Evolutionary conservation across 2,888 invertebrate genomes (phyloP).

Genomic region (Torymus auratus): DNA sequence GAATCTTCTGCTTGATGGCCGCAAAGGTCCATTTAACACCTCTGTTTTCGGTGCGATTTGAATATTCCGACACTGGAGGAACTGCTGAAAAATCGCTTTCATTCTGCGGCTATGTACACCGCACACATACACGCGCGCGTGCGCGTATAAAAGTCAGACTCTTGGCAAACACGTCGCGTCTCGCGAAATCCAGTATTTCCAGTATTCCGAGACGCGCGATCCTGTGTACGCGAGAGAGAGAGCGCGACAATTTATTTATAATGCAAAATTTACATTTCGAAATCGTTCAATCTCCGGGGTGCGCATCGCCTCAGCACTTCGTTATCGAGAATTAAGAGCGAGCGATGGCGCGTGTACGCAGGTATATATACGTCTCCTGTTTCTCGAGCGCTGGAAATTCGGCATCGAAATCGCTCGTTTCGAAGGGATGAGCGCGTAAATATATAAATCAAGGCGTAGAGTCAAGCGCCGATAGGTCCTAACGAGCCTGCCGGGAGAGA

Average conservation of each 20-base stretch:
- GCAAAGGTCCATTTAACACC: background rate
- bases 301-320: background rate
- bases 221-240: no score
- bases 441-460: slow-evolving; percentile 13
- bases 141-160: slow-evolving; percentile 4
- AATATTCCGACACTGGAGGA: background rate
- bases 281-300: background rate
- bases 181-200: slow-evolving; percentile 51
- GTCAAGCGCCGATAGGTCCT: slow-evolving; percentile 15
- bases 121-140: no score
- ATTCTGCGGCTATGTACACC: background rate
- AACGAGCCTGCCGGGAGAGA: slow-evolving; percentile 6
- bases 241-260: slow-evolving; percentile 38
- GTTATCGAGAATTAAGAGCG: slow-evolving; percentile 8
- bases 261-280: slow-evolving; percentile 30
- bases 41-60: background rate
- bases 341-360: background rate
- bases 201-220: slow-evolving; percentile 30
- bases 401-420: background rate
- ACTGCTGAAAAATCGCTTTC: background rate
- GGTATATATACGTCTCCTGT: background rate
- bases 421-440: background rate
- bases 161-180: background rate
- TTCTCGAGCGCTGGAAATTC: background rate
- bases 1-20: no score